phyloP scores from a whole-genome alignment of 2,113 vertebrate species.

The Agapornis roseicollis region DNA sequence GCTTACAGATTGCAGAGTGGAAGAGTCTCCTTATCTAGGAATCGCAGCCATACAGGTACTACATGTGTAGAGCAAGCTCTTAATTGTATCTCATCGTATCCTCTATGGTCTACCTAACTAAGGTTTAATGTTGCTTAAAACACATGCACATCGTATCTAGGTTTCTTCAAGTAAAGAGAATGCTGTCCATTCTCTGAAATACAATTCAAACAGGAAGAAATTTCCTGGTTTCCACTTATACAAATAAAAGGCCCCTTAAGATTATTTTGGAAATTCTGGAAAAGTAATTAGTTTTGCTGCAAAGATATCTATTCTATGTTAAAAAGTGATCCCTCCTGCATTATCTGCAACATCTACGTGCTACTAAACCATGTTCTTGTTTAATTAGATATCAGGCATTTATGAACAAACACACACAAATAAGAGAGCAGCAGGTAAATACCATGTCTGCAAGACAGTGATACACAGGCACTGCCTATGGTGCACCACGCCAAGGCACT shows the following conservation, averaged over 20 bases:
- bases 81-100: not conserved
- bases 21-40: not conserved
- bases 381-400: not conserved
- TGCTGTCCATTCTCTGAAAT: not conserved
- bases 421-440: not conserved
- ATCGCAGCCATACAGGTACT: not conserved
- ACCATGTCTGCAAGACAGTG: not conserved
- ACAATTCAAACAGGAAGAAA: not conserved
- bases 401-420: not conserved
- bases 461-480: rapidly evolving
- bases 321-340: not conserved
- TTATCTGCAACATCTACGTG: not conserved
- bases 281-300: not conserved
- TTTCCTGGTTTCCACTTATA: not conserved
- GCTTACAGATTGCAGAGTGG: not conserved
- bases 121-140: conserved; percentile 2
- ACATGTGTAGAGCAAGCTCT: not conserved
- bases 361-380: not conserved
- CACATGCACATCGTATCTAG: not conserved
- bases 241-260: not conserved
- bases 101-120: not conserved
- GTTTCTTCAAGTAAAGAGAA: not conserved
- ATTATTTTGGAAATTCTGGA: not conserved
- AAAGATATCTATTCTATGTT: not conserved
- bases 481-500: not conserved